These are phyloP conservation scores for Acropternis orthonyx DNA, from an alignment of 2,797 vertebrate genomes.

Conservation along the genomic window DNA sequence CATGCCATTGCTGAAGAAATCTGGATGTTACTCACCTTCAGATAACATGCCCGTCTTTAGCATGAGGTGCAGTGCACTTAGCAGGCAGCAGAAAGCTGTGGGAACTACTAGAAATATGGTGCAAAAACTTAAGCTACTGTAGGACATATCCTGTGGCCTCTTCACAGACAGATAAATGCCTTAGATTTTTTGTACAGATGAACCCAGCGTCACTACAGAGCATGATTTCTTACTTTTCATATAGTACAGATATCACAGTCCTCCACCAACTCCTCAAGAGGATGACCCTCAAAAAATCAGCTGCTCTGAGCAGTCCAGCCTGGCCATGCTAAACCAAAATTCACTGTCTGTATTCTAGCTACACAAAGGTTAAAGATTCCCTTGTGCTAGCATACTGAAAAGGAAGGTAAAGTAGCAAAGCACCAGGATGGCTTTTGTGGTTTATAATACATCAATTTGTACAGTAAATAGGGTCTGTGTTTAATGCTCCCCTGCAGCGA, in stretches of 20 bases:
- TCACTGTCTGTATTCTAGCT: background rate
- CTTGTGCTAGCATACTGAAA: background rate
- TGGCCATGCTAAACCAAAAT: background rate
- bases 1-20: background rate
- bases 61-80: background rate
- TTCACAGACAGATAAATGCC: background rate
- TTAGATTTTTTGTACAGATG: background rate
- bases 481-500: constrained; percentile 58
- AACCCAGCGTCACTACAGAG: background rate
- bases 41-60: background rate
- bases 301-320: background rate
- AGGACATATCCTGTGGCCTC: background rate
- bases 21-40: background rate
- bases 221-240: background rate
- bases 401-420: constrained; percentile 27
- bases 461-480: constrained; percentile 58
- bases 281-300: background rate
- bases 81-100: background rate
- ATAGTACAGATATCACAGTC: background rate
- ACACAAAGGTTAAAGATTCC: constrained; percentile 11
- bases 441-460: constrained; percentile 65
- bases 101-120: background rate
- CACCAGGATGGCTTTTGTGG: constrained; percentile 37
- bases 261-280: background rate
- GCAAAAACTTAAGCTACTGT: background rate